Evolutionary conservation across 2,888 invertebrate genomes (phyloP).

Genomic region (Leptopilina myrica): DNA sequence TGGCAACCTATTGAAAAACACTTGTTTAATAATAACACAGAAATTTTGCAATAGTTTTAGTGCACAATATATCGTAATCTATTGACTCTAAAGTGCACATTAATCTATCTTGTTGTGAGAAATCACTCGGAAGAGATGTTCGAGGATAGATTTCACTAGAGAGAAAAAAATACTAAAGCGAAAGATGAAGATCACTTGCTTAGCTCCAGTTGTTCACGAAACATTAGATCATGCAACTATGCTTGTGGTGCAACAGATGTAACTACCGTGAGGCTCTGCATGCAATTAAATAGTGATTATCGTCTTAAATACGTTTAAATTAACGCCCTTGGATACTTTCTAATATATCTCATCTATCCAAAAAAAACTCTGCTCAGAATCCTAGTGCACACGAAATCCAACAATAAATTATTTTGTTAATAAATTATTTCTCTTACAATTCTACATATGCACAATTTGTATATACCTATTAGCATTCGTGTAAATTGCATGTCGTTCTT

Average conservation of each 20-base stretch:
- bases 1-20: no score
- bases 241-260: constrained; percentile 54
- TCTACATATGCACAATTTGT: no score
- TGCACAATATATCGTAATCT: background rate
- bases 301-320: constrained; percentile 58
- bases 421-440: background rate
- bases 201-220: constrained; percentile 34
- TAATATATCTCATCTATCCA: constrained; percentile 63
- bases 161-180: background rate
- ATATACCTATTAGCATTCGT: no score
- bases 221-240: constrained; percentile 28
- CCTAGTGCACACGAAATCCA: background rate
- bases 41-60: no score
- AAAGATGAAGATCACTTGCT: constrained; percentile 37
- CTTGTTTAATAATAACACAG: no score
- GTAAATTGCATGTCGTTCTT: no score
- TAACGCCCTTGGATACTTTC: constrained; percentile 65
- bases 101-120: constrained; percentile 33
- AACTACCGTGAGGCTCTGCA: constrained; percentile 44
- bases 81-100: background rate
- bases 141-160: constrained; percentile 22
- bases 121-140: constrained; percentile 36
- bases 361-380: constrained; percentile 32
- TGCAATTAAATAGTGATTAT: constrained; percentile 70
- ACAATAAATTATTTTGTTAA: no score